Conservation (phyloP, 1,140 invertebrate genomes). For the Orius insidiosus region DNA sequence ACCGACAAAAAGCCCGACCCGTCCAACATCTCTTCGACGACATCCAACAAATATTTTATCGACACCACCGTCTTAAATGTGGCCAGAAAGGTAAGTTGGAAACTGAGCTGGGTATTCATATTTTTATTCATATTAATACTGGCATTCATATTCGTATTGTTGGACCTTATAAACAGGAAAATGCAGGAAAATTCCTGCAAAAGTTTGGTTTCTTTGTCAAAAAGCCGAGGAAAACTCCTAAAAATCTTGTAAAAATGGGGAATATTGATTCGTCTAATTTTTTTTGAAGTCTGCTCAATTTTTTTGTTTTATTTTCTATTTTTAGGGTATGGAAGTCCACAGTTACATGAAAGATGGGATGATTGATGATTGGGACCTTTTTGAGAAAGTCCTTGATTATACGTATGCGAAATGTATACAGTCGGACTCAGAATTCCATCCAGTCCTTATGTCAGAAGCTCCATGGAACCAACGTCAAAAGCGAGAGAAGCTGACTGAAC, state of each 20-base stretch:
- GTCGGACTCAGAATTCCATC: conserved; percentile 63
- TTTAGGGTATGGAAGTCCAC: conserved; percentile 43
- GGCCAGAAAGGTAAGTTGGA: conserved; percentile 40
- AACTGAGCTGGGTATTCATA: too few species aligned
- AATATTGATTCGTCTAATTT: too few species aligned
- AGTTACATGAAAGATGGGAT: conserved; percentile 75
- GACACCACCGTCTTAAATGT: conserved; percentile 71
- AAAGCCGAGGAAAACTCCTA: too few species aligned
- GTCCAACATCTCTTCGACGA: conserved; percentile 25
- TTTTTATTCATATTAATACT: too few species aligned
- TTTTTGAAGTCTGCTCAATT: conserved; percentile 21
- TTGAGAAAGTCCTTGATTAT: conserved; percentile 70
- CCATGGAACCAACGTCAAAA: conserved; percentile 67
- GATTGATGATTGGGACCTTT: conserved; percentile 84
- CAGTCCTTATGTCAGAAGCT: conserved; percentile 72
- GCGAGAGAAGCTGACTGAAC: conserved; percentile 67
- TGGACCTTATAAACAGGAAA: too few species aligned
- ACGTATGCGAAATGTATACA: conserved; percentile 60
- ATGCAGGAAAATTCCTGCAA: too few species aligned
- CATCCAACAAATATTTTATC: conserved; percentile 50
- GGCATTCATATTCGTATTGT: too few species aligned
- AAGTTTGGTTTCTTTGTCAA: too few species aligned
- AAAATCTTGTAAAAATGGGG: too few species aligned
- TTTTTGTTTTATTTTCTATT: not conserved
- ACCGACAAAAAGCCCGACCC: conserved; percentile 34